Evolutionary conservation across 1,140 invertebrate genomes (phyloP).

Genomic region (Neomicropteryx cornuta): DNA sequence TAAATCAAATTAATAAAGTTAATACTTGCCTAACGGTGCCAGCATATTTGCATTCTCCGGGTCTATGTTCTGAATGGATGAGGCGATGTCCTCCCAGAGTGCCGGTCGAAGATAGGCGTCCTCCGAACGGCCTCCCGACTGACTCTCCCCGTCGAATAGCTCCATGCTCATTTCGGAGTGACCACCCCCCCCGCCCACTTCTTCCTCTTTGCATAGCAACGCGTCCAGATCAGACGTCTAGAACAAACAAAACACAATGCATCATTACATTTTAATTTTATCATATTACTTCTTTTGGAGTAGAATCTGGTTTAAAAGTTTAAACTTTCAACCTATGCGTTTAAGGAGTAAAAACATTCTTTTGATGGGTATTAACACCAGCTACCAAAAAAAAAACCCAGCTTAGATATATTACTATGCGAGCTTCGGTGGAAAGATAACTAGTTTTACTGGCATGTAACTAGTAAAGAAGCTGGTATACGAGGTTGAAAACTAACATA

Average conservation of each 20-base stretch:
- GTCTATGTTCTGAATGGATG: slow-evolving; percentile 78
- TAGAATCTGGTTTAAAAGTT: too few relatives aligned
- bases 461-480: too few relatives aligned
- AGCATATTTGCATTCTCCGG: slow-evolving; percentile 83
- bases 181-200: slow-evolving; percentile 10
- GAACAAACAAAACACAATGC: slow-evolving; percentile 4
- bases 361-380: too few relatives aligned
- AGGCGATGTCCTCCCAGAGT: slow-evolving; percentile 81
- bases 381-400: too few relatives aligned
- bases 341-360: too few relatives aligned
- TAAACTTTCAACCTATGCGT: too few relatives aligned
- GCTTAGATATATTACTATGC: too few relatives aligned
- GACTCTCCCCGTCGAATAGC: slow-evolving; percentile 10
- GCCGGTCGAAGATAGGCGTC: slow-evolving; percentile 73
- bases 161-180: slow-evolving; percentile 10
- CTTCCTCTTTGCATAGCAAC: slow-evolving; percentile 38
- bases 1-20: slow-evolving; percentile 45
- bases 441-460: too few relatives aligned
- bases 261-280: too few relatives aligned
- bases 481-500: too few relatives aligned
- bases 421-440: too few relatives aligned
- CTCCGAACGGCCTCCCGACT: slow-evolving; percentile 40
- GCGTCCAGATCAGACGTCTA: slow-evolving; percentile 41
- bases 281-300: too few relatives aligned
- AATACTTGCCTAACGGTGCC: slow-evolving; percentile 43